Conservation (phyloP, 2,888 invertebrate species). For the Ecdyonurus torrentis region DNA sequence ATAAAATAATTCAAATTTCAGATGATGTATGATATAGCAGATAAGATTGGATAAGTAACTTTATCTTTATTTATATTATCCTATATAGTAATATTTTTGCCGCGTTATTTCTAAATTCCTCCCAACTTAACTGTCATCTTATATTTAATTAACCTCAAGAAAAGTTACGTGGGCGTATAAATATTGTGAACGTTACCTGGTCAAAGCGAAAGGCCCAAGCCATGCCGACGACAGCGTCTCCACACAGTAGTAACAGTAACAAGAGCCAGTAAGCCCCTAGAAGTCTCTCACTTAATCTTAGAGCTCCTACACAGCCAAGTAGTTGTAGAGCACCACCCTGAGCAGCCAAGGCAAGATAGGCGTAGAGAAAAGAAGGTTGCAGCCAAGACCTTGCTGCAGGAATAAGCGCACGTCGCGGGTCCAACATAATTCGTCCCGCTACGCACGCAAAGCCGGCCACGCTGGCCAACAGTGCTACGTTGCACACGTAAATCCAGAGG, state of each 20-base stretch:
- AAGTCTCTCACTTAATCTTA: slow-evolving; percentile 60
- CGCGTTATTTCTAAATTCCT: no score
- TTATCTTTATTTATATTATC: no score
- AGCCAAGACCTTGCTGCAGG: slow-evolving; percentile 40
- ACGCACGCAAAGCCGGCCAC: slow-evolving; percentile 65
- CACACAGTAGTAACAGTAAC: slow-evolving; percentile 58
- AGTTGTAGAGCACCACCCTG: slow-evolving; percentile 48
- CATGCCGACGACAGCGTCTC: slow-evolving; percentile 67
- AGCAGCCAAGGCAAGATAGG: slow-evolving; percentile 60
- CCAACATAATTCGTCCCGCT: slow-evolving; percentile 34
- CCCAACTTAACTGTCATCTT: no score
- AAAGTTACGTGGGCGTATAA: no score
- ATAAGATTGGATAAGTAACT: no score
- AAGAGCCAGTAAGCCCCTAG: slow-evolving; percentile 73
- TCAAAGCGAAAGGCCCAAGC: slow-evolving; percentile 73
- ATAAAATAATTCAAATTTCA: no score
- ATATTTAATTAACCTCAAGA: no score
- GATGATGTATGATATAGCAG: no score
- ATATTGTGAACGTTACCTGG: no score
- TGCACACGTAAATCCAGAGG: slow-evolving; percentile 86
- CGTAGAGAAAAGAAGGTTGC: slow-evolving; percentile 71
- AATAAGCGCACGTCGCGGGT: slow-evolving; percentile 35
- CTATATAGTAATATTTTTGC: no score
- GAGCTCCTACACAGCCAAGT: slow-evolving; percentile 65
- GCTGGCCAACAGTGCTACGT: slow-evolving; percentile 68